Conservation (phyloP, 2,797 vertebrate species). For the Poeciliopsis turneri region DNA sequence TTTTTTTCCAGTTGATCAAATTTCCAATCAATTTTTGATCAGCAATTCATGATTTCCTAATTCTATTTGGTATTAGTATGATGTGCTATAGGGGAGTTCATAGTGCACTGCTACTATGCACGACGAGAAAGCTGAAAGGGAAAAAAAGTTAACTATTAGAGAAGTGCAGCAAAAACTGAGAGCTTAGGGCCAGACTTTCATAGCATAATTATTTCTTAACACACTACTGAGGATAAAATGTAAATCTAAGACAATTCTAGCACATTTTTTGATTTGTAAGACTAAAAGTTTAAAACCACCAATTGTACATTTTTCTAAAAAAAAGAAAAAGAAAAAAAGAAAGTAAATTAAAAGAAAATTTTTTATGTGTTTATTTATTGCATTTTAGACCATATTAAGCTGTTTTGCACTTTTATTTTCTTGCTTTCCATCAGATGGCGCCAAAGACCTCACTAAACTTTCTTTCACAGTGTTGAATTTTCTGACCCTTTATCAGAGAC, state of each 20-base stretch:
- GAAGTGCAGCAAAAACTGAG: background rate
- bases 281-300: background rate
- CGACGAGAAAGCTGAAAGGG: background rate
- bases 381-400: background rate
- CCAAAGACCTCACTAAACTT: background rate
- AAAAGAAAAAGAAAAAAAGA: no score
- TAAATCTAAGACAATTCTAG: background rate
- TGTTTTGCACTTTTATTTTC: background rate
- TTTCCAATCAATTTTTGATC: background rate
- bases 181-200: background rate
- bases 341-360: background rate
- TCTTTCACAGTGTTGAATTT: slow-evolving; percentile 8
- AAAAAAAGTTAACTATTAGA: background rate
- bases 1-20: background rate
- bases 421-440: slow-evolving; percentile 56
- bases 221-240: background rate
- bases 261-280: background rate
- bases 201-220: background rate
- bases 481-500: slow-evolving; percentile 28
- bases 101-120: background rate
- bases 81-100: background rate
- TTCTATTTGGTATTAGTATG: background rate
- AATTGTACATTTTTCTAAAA: background rate
- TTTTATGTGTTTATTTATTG: background rate
- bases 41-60: background rate